phyloP scores from a whole-genome alignment of 2,113 vertebrate species.

The Andinoacara biseriatus region DNA sequence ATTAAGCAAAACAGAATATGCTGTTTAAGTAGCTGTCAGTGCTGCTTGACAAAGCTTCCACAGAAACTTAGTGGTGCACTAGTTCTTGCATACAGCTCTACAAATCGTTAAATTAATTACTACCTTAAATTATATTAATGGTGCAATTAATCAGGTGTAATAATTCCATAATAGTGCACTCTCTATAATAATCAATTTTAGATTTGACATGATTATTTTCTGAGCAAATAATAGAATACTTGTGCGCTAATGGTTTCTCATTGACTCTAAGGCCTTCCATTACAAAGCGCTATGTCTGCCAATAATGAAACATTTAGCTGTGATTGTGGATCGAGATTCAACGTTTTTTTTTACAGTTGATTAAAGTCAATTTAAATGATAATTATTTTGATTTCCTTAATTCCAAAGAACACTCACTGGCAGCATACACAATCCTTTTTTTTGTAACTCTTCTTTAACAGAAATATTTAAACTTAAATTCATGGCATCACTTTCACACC shows the following conservation, averaged over 20 bases:
- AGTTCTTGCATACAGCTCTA: neutral
- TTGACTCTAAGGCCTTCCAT: conserved; percentile 3
- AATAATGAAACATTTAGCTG: neutral
- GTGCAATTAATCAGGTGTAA: neutral
- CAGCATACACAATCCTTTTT: neutral
- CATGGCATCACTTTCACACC: neutral
- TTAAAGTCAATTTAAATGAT: neutral
- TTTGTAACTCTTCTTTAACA: neutral
- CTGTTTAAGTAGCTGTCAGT: conserved; percentile 3
- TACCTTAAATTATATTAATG: conserved; percentile 7
- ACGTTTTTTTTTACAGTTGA: neutral
- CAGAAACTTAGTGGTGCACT: neutral
- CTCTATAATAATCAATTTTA: neutral
- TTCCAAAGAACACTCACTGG: neutral
- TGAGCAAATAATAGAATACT: neutral
- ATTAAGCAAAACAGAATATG: conserved; percentile 2
- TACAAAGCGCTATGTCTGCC: neutral
- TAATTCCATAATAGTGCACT: neutral
- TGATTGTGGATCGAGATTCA: neutral
- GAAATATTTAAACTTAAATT: neutral
- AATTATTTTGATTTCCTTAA: neutral
- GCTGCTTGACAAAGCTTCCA: neutral
- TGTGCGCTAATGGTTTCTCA: conserved; percentile 8
- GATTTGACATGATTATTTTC: conserved; percentile 4
- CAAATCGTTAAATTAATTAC: conserved; percentile 10